These are phyloP conservation scores for Nothocercus nigrocapillus DNA, from an alignment of 2,113 vertebrate genomes.

Conservation along the genomic window DNA sequence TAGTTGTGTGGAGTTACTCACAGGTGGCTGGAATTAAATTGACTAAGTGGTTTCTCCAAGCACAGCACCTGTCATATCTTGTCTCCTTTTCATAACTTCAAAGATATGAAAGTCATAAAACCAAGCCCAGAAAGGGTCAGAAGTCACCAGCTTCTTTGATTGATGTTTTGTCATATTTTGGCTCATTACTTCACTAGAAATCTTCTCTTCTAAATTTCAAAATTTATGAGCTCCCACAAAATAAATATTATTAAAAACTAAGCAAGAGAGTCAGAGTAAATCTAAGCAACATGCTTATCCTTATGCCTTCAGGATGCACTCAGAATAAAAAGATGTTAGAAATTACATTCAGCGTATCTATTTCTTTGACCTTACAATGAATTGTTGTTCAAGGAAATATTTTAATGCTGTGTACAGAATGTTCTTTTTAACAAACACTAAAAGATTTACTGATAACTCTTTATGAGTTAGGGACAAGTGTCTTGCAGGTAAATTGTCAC, in stretches of 20 bases:
- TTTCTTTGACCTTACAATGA: conserved; percentile 71
- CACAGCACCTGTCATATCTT: conserved; percentile 84
- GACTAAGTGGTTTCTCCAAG: conserved; percentile 81
- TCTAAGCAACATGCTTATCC: conserved; percentile 1
- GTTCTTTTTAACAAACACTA: conserved; percentile 76
- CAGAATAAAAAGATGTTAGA: conserved; percentile 28
- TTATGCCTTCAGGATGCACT: conserved; percentile 13
- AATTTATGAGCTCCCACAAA: conserved; percentile 37
- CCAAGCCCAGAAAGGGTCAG: conserved; percentile 77
- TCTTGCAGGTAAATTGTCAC: conserved; percentile 70
- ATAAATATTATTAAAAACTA: conserved; percentile 64
- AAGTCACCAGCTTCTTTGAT: conserved; percentile 73
- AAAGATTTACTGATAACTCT: conserved; percentile 72
- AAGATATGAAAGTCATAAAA: conserved; percentile 88
- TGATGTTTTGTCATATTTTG: conserved; percentile 76
- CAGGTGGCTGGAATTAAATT: conserved; percentile 77
- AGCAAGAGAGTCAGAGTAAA: neutral
- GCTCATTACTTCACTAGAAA: conserved; percentile 59
- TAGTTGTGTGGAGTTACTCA: conserved; percentile 54
- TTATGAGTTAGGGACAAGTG: conserved; percentile 68
- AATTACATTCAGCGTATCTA: conserved; percentile 34
- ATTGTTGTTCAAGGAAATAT: conserved; percentile 49
- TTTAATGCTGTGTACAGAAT: conserved; percentile 54
- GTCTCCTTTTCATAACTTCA: conserved; percentile 86
- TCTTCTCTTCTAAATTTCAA: conserved; percentile 42